These are phyloP conservation scores for Pelosia muscerda DNA, from an alignment of 2,888 invertebrate species.

Conservation along the genomic window DNA sequence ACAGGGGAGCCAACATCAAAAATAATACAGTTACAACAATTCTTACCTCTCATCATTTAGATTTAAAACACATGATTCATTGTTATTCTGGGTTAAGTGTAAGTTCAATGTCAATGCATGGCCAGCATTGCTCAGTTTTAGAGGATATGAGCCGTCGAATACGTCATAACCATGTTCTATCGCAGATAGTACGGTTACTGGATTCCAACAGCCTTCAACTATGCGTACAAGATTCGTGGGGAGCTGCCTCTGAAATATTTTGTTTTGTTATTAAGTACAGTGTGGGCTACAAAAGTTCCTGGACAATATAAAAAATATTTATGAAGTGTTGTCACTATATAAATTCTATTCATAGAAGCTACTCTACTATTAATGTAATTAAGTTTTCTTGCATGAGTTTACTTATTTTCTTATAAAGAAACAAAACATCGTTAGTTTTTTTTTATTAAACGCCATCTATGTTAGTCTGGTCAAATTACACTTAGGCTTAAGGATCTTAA, in stretches of 20 bases:
- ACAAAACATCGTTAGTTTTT: too few species aligned
- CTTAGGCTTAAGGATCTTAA: too few species aligned
- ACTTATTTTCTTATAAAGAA: too few species aligned
- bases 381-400: too few species aligned
- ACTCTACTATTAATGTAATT: too few species aligned
- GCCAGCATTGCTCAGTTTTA: slow-evolving; percentile 89
- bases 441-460: too few species aligned
- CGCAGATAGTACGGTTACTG: slow-evolving; percentile 90
- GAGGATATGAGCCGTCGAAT: slow-evolving; percentile 95
- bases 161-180: slow-evolving; percentile 93
- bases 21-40: slow-evolving; percentile 15
- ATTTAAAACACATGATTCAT: slow-evolving; percentile 85
- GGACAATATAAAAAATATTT: too few species aligned
- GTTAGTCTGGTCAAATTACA: too few species aligned
- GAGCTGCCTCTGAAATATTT: slow-evolving; percentile 84
- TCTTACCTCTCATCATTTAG: slow-evolving; percentile 84
- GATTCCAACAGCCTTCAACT: slow-evolving; percentile 93
- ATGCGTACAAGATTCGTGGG: slow-evolving; percentile 90
- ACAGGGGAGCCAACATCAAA: neutral
- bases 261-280: neutral
- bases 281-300: too few species aligned
- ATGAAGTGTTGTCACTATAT: too few species aligned
- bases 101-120: slow-evolving; percentile 90
- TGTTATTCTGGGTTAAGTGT: slow-evolving; percentile 60
- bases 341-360: too few species aligned